Conservation (phyloP, 2,888 invertebrate genomes). For the Temnothorax rugatulus region DNA sequence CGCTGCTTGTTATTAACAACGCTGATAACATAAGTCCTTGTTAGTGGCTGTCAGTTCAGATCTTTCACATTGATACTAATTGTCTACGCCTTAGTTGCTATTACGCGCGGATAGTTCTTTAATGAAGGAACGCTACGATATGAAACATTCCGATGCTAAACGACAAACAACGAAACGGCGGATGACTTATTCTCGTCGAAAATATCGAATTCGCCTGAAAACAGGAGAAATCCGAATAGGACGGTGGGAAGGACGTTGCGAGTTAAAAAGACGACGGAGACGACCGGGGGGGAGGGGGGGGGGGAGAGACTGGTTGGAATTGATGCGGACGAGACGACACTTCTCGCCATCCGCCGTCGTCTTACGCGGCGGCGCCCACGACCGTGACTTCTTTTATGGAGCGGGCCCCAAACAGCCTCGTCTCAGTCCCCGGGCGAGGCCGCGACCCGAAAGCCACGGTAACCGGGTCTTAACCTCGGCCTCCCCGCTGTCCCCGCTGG, state of each 20-base stretch:
- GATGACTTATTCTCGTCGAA: conserved; percentile 40
- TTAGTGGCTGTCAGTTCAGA: not conserved
- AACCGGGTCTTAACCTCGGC: conserved; percentile 76
- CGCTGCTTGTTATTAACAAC: not conserved
- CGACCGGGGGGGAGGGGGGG: not conserved
- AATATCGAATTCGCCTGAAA: conserved; percentile 34
- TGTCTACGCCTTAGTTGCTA: not conserved
- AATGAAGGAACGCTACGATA: not conserved
- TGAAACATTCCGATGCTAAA: not conserved
- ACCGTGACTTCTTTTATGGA: conserved; percentile 52
- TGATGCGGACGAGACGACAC: conserved; percentile 53
- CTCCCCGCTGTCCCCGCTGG: conserved; percentile 66
- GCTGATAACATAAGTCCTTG: conserved; percentile 14
- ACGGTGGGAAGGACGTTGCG: conserved; percentile 24
- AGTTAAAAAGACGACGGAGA: conserved; percentile 19
- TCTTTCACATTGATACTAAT: conserved; percentile 16
- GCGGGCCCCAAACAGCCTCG: conserved; percentile 73
- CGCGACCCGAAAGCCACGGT: conserved; percentile 76
- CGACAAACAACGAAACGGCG: conserved; percentile 15
- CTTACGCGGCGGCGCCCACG: conserved; percentile 37
- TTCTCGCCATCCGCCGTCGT: conserved; percentile 25
- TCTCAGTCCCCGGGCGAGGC: conserved; percentile 80
- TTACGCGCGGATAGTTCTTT: not conserved
- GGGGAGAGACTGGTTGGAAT: conserved; percentile 38
- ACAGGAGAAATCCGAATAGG: conserved; percentile 37